These are phyloP conservation scores for Lacanobia wlatinum DNA, from an alignment of 2,888 invertebrate species.

Conservation along the genomic window DNA sequence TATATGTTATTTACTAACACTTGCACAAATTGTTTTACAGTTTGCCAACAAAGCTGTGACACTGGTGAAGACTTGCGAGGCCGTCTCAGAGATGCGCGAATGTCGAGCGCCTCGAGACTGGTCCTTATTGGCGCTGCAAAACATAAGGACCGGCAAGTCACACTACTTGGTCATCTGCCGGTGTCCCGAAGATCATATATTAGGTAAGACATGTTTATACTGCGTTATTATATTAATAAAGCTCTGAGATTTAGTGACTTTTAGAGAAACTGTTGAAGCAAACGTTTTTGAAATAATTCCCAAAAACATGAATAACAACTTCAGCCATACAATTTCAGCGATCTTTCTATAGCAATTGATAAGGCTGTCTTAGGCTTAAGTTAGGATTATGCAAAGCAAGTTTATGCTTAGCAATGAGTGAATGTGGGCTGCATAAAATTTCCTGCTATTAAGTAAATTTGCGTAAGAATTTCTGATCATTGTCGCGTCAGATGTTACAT, in stretches of 20 bases:
- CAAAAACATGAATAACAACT: background rate
- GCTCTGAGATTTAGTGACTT: background rate
- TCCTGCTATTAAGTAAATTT: conserved; percentile 10
- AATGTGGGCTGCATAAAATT: conserved; percentile 11
- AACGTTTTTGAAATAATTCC: background rate
- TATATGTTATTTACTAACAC: background rate
- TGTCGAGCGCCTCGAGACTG: conserved; percentile 97
- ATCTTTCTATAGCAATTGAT: conserved; percentile 10
- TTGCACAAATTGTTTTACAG: conserved; percentile 77
- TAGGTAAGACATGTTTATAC: conserved; percentile 90
- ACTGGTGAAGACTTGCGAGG: conserved; percentile 97
- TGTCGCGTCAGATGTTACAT: conserved; percentile 20
- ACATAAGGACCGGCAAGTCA: conserved; percentile 97
- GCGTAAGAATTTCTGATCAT: conserved; percentile 21
- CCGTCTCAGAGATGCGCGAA: conserved; percentile 97
- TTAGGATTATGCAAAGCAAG: conserved; percentile 1
- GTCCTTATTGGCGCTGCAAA: conserved; percentile 97
- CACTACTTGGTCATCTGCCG: conserved; percentile 98
- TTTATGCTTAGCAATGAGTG: background rate
- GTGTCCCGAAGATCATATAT: conserved; percentile 95
- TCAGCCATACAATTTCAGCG: background rate
- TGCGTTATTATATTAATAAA: background rate
- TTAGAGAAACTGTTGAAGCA: background rate
- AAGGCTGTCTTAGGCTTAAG: background rate
- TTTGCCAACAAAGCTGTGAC: conserved; percentile 93